Evolutionary conservation across 2,888 invertebrate genomes (phyloP), one percentile per base, ranked within the genome.

Genomic region (Orthosia incerta): DNA sequence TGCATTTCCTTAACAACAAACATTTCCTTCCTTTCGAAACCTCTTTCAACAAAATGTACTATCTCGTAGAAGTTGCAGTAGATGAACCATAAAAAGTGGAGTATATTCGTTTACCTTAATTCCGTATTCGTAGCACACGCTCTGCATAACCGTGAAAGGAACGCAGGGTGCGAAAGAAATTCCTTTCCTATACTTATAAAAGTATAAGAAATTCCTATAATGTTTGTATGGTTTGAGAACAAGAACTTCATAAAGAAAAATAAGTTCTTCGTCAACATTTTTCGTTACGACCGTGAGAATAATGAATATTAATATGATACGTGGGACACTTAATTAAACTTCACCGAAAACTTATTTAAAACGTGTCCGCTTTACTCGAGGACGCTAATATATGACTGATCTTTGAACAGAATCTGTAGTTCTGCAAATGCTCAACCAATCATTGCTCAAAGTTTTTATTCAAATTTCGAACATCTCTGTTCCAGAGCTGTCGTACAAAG

Each of bases 51-150:
- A 16, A 63, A 76, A 74, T 46, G n/a, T 26, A 62, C 64, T 72
- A 74, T 66, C 60, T 66, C 57, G 53, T 71, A 59, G 67, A 79
- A 83, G 73, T 75, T 77, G 79, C 75, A 67, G 68, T 64, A 85
- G 83, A 78, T 80, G 75, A 83, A 64, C 71, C 75, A 84, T 89
- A 87, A 83, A 87, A 74, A 83, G 64, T 70, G 50, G 57, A 77
- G 76, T 76, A 67, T 85, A 85, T 81, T 83, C 75, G 80, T 79
- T 85, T 82, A 76, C 79, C 73, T 72, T 83, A 79, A 79, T 74
- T 71, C 70, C 46, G 74, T 75, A 89, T 88, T 85, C 86, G 73
- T 66, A 76, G 78, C 76, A 82, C 83, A 88, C 80, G 71, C 80
- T 61, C 75, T 73, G 70, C 69, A 80, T 83, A 84, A 75, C 81